Evolutionary conservation across 2,113 vertebrate species (phyloP), one percentile per base, ranked within the genome.

Genomic region (Phyllostomus hastatus): DNA sequence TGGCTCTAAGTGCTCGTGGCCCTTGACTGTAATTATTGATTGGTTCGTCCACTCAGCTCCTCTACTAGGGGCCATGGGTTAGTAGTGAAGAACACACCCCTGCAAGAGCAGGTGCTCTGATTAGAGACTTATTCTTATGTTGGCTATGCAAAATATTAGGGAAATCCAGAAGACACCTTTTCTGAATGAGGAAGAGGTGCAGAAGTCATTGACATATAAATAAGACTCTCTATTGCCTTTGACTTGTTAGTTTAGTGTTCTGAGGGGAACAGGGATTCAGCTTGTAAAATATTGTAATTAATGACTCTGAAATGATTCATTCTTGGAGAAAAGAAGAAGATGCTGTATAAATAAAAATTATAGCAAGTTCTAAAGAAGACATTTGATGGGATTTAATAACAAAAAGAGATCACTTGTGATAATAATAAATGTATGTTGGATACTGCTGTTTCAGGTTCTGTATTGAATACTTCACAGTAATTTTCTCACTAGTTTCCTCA

Each of bases 221-320:
- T 48, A 88, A 86, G 24, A 10, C 50, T 91, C 24, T 95, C 24
- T 79, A 3, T 46, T 43, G 80, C 14, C 48, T 59, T 78, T 85
- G 50, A 11, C 26, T 85, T 52, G 2, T 76, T 88, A 88, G 46
- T 19, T 73, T 46, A 50, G 24, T 80, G 16, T 83, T 79, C n/a
- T 92, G 20, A 16, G 31, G 33, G n/a, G 5, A 38, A 57, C 9
- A 79, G 73, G 20, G 48, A 76, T 86, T 59, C 31, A 38, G 15
- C 24, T 92, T 86, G 24, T 81, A 82, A 95, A 88, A 54, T 81
- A 85, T 57, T 57, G 20, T 76, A 90, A 95, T 83, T 90, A 75
- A 57, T 79, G 41, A 46, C 41, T 78, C 7, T 88, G 72, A 80
- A 79, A 69, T 93, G 35, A 88, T 83, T 80, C 66, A 15, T 85